Percentiles rank a stretch among this genome's conserved stretches.
Evolutionary conservation across 2,888 invertebrate species (phyloP).

Genomic region (Acrobasis suavella): DNA sequence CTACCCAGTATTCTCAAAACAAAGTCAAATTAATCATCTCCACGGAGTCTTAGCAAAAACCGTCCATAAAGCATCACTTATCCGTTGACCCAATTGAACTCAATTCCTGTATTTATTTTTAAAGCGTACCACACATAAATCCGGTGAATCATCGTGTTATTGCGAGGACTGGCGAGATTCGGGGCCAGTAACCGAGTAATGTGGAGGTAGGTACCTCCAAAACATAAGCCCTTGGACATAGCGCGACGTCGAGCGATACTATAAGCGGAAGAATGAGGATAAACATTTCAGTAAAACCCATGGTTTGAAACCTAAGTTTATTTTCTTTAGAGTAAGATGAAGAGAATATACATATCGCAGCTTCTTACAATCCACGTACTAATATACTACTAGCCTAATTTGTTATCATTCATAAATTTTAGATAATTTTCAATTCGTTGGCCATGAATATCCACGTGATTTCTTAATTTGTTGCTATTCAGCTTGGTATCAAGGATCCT

Average conservation of each 20-base stretch:
- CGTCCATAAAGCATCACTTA: slow-evolving; percentile 8
- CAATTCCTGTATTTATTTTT: slow-evolving; percentile 38
- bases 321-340: too few species aligned
- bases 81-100: slow-evolving; percentile 36
- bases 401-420: too few species aligned
- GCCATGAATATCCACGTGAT: too few species aligned
- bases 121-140: slow-evolving; percentile 35
- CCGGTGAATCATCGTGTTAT: slow-evolving; percentile 43
- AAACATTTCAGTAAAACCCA: too few species aligned
- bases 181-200: slow-evolving; percentile 40
- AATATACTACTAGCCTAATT: too few species aligned
- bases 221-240: slow-evolving; percentile 1
- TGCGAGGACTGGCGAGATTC: slow-evolving; percentile 29
- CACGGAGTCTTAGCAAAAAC: slow-evolving; percentile 7
- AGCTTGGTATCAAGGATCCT: too few species aligned
- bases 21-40: slow-evolving; percentile 7
- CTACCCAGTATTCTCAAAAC: not conserved
- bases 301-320: too few species aligned
- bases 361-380: too few species aligned
- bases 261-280: not conserved
- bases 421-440: too few species aligned
- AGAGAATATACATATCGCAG: too few species aligned
- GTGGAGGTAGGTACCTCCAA: slow-evolving; percentile 28
- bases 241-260: not conserved
- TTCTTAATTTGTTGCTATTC: too few species aligned